Percentiles rank a stretch among this genome's conserved stretches.
Conservation (phyloP, 1,140 invertebrate species). For the Mesaphorura yosii region DNA sequence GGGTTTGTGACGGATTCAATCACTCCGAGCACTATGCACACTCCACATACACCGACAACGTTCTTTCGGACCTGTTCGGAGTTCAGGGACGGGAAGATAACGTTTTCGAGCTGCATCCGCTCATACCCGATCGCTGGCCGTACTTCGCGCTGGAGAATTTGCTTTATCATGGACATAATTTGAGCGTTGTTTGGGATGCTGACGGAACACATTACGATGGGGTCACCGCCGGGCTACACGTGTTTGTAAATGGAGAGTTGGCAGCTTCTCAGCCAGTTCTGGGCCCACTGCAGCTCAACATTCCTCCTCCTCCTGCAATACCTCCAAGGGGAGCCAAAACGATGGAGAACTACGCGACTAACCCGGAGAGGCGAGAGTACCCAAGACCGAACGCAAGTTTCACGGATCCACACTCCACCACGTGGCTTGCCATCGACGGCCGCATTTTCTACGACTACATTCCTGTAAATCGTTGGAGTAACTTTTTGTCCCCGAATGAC, state of each 20-base stretch:
- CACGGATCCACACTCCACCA: slow-evolving; percentile 12
- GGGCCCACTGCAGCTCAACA: slow-evolving; percentile 1
- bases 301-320: slow-evolving; percentile 1
- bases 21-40: slow-evolving; percentile 29
- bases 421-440: slow-evolving; percentile 24
- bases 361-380: slow-evolving; percentile 11
- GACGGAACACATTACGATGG: slow-evolving; percentile 21
- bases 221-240: slow-evolving; percentile 10
- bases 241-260: slow-evolving; percentile 17
- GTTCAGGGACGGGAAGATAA: slow-evolving; percentile 16
- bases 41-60: slow-evolving; percentile 24
- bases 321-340: background rate
- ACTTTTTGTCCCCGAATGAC: slow-evolving; percentile 12
- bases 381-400: slow-evolving; percentile 14
- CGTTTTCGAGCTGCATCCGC: slow-evolving; percentile 13
- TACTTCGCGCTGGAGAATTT: slow-evolving; percentile 25
- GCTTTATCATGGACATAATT: slow-evolving; percentile 22
- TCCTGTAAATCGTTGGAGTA: slow-evolving; percentile 25
- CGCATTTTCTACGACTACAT: slow-evolving; percentile 24
- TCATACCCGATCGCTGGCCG: slow-evolving; percentile 13
- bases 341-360: slow-evolving; percentile 27
- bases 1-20: slow-evolving; percentile 26
- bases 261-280: background rate
- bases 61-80: slow-evolving; percentile 21
- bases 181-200: slow-evolving; percentile 20